phyloP scores from a whole-genome alignment of 2,888 invertebrate species.

The Diarsia rubi region DNA sequence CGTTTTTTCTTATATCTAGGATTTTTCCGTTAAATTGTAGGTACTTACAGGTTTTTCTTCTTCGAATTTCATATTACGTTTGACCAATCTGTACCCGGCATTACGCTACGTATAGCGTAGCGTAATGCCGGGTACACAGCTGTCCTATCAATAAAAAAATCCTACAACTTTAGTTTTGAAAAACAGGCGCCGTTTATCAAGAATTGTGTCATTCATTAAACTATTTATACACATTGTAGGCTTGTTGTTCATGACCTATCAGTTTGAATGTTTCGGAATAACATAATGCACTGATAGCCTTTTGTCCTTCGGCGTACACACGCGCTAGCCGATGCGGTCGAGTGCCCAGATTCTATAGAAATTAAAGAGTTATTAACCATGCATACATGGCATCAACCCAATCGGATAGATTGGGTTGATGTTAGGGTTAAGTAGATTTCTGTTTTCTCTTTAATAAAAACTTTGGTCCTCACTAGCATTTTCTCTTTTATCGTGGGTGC shows the following conservation, averaged over 20 bases:
- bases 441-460: neutral
- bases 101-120: neutral
- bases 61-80: too few species aligned
- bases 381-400: neutral
- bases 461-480: neutral
- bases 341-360: neutral
- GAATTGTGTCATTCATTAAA: constrained; percentile 7
- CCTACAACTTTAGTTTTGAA: neutral
- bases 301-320: neutral
- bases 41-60: too few species aligned
- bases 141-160: neutral
- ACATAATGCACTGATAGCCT: constrained; percentile 22
- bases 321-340: neutral
- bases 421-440: neutral
- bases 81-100: too few species aligned
- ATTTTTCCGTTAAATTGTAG: too few species aligned
- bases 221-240: neutral
- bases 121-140: too few species aligned
- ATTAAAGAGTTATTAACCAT: neutral
- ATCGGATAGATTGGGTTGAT: too few species aligned
- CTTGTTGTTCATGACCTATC: constrained; percentile 33
- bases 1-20: constrained; percentile 72
- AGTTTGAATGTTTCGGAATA: constrained; percentile 13
- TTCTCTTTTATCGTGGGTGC: neutral
- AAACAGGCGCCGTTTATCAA: constrained; percentile 39